Evolutionary conservation across 2,888 invertebrate genomes (phyloP).

Genomic region (Drosophila robusta): DNA sequence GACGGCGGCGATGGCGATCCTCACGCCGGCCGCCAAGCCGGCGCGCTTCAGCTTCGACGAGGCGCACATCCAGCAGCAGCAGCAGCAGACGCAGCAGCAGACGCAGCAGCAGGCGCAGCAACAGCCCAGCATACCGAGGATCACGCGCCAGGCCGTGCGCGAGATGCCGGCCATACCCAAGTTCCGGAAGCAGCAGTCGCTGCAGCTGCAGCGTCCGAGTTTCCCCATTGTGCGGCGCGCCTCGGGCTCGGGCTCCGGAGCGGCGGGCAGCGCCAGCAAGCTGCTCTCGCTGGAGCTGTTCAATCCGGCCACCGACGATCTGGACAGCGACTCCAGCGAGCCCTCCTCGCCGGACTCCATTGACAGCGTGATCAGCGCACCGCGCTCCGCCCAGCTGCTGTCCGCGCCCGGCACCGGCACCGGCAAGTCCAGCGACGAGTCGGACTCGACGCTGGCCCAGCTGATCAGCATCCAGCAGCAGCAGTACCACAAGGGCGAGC

Average conservation of each 20-base stretch:
- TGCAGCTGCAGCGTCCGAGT: conserved; percentile 84
- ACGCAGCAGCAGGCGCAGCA: conserved; percentile 38
- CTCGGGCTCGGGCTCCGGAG: conserved; percentile 85
- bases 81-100: conserved; percentile 18
- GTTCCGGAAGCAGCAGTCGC: conserved; percentile 85
- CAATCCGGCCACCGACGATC: conserved; percentile 95
- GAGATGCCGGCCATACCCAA: conserved; percentile 88
- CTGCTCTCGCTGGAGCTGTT: conserved; percentile 93
- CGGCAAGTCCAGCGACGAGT: conserved; percentile 61
- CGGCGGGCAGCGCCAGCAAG: conserved; percentile 86
- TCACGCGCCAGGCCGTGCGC: conserved; percentile 88
- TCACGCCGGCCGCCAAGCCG: conserved; percentile 76
- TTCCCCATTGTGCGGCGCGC: conserved; percentile 91
- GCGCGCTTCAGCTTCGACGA: conserved; percentile 58
- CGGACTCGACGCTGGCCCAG: conserved; percentile 47
- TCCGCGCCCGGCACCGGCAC: conserved; percentile 39
- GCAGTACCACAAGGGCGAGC: conserved; percentile 66
- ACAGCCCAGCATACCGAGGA: conserved; percentile 82
- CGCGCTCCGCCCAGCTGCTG: conserved; percentile 69
- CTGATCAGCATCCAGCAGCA: conserved; percentile 56
- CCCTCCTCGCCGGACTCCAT: conserved; percentile 93
- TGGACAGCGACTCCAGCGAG: conserved; percentile 95
- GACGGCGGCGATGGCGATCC: conserved; percentile 83
- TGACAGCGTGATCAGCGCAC: conserved; percentile 93
- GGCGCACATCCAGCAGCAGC: conserved; percentile 60